Conservation (phyloP, 2,888 invertebrate genomes). For the Uropetala carovei region DNA sequence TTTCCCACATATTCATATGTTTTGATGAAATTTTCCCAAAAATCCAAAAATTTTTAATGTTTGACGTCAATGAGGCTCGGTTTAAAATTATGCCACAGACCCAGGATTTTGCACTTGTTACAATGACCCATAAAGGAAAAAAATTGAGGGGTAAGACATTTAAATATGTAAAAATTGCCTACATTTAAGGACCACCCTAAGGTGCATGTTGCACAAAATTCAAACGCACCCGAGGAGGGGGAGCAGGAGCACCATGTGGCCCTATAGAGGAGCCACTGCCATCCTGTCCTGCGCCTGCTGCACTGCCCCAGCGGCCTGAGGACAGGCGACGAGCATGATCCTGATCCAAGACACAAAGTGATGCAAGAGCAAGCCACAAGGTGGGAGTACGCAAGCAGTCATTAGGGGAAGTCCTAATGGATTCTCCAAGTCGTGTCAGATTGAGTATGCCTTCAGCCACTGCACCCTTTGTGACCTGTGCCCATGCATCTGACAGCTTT, state of each 20-base stretch:
- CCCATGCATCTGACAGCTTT: conserved; percentile 91
- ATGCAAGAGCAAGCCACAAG: conserved; percentile 94
- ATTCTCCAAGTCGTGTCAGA: conserved; percentile 88
- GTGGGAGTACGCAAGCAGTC: conserved; percentile 90
- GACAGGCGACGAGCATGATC: conserved; percentile 91
- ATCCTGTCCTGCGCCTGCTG: conserved; percentile 78
- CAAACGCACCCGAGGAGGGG: conserved; percentile 71
- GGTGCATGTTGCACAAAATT: too few relatives aligned
- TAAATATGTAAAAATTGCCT: too few relatives aligned
- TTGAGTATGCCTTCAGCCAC: conserved; percentile 91
- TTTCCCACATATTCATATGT: too few relatives aligned
- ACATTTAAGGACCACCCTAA: too few relatives aligned
- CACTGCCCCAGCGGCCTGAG: conserved; percentile 86
- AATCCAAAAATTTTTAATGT: too few relatives aligned
- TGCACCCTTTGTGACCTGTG: conserved; percentile 89
- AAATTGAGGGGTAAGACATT: too few relatives aligned
- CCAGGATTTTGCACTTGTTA: too few relatives aligned
- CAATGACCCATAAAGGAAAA: too few relatives aligned
- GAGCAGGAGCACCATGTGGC: conserved; percentile 71
- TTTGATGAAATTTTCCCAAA: too few relatives aligned
- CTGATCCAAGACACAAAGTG: conserved; percentile 93
- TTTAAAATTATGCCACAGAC: too few relatives aligned
- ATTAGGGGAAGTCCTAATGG: conserved; percentile 82
- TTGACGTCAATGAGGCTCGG: too few relatives aligned
- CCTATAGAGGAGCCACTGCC: conserved; percentile 76